A percentile compares a stretch with the other conserved stretches of the same genome.
These are phyloP conservation scores for Sebastiscus tertius DNA, from an alignment of 2,797 vertebrate species.

Conservation along the genomic window DNA sequence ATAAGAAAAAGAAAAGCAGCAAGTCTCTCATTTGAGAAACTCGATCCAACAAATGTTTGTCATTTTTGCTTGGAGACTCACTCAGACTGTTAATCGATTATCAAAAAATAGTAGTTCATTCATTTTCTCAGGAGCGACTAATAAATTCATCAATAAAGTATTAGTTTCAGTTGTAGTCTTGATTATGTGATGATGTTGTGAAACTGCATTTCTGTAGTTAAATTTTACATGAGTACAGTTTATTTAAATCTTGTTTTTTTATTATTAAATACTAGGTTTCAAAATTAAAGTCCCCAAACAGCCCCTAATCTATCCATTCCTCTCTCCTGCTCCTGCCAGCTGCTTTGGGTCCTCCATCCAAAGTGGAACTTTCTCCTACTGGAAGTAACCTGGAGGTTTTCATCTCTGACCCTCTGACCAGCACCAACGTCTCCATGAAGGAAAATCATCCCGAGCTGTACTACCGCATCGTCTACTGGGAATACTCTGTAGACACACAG, in stretches of 20 bases:
- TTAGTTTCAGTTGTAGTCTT: neutral
- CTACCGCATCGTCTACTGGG: constrained; percentile 74
- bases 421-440: constrained; percentile 73
- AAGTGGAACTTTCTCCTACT: constrained; percentile 44
- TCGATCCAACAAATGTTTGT: neutral
- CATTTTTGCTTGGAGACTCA: neutral
- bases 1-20: neutral
- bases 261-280: neutral
- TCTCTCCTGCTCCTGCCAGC: constrained; percentile 49
- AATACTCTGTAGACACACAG: constrained; percentile 16
- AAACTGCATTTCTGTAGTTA: neutral
- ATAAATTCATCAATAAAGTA: neutral
- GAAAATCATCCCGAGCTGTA: neutral
- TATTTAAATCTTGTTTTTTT: neutral
- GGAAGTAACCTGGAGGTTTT: constrained; percentile 57
- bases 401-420: constrained; percentile 68
- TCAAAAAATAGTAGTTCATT: too few species aligned
- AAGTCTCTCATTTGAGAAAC: neutral
- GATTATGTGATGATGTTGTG: neutral
- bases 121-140: neutral
- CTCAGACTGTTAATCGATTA: neutral
- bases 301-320: neutral
- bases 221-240: neutral
- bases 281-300: too few species aligned
- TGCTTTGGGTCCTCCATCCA: constrained; percentile 74